A percentile compares a stretch with the other conserved stretches of the same genome.
These are phyloP conservation scores for Haemorhous mexicanus DNA, from an alignment of 2,113 vertebrate genomes.

Conservation along the genomic window DNA sequence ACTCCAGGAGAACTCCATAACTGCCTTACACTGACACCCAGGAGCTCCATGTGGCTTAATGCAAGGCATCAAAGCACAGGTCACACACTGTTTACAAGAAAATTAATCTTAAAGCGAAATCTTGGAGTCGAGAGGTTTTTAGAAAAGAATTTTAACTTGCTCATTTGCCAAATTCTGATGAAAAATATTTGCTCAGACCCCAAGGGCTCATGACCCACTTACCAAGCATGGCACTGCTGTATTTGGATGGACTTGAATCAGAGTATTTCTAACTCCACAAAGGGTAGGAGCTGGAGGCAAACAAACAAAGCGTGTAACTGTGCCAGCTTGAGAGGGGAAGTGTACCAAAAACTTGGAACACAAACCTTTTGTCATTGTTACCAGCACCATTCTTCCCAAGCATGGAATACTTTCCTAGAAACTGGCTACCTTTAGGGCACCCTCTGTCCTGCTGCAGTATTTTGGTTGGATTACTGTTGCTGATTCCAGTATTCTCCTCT, in stretches of 20 bases:
- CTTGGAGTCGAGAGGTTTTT: neutral
- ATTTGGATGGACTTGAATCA: neutral
- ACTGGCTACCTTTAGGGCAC: neutral
- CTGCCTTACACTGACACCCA: neutral
- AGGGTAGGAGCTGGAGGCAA: neutral
- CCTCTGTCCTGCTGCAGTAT: neutral
- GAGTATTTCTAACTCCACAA: neutral
- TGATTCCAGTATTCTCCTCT: neutral
- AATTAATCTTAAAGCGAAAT: neutral
- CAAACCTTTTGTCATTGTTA: neutral
- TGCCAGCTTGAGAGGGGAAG: neutral
- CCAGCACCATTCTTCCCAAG: neutral
- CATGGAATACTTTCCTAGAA: neutral
- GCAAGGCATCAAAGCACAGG: neutral
- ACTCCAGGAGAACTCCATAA: neutral
- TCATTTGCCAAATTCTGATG: neutral
- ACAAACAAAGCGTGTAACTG: neutral
- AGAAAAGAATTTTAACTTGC: neutral
- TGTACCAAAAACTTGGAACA: neutral
- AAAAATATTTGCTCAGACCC: neutral
- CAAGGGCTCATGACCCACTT: neutral
- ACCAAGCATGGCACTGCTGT: neutral
- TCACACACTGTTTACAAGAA: neutral
- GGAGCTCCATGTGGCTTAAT: accelerated
- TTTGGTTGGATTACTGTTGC: neutral